Base-by-base conservation (phyloP, 2,797 vertebrate species). In the Streptopelia turtur region DNA sequence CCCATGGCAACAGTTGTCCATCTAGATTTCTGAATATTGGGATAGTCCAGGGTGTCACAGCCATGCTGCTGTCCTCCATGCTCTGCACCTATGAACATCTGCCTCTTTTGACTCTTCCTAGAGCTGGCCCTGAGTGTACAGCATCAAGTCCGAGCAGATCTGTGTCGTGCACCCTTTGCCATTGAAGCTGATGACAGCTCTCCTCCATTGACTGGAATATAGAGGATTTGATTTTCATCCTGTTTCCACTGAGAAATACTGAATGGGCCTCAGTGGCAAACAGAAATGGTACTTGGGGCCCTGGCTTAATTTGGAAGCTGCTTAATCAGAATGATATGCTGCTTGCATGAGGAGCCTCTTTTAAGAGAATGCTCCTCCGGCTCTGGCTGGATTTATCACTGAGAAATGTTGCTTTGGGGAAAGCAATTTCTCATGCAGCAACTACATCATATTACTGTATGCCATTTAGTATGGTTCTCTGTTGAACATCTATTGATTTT, bases 401-500 rank as follows among this genome's bases (percentile, higher is more conserved):
- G 6, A 83, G 72, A 89, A 93, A 79, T 69, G 92, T 72, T 95
- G 82, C 79, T 92, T 25, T 78, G 84, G 93, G 78, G 86, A 93
- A 81, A 95, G 69, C 87, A 89, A 68, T 94, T 93, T 76, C 83
- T 95, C 87, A 89, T 85, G 66, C 11, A 71, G 91, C 59, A 95
- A 91, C 75, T 87, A 76, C 65, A 81, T 89, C 89, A 37, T 95
- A 81, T 95, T 85, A 53, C 69, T 85, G 30, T 49, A 33, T 93
- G 82, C 81, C 23, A 8, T 94, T 95, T 83, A 45, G 92, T 63
- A 49, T 72, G 82, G 69, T 81, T 87, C 88, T 94, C 72, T 92
- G 61, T 89, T 93, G 92, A 89, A 75, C 35, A 39, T 31, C 50
- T 91, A 93, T 95, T 91, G 95, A 96, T 96, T 95, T 96, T 86